Evolutionary conservation across 2,797 vertebrate species (phyloP).

Genomic region (Uromys caudimaculatus): DNA sequence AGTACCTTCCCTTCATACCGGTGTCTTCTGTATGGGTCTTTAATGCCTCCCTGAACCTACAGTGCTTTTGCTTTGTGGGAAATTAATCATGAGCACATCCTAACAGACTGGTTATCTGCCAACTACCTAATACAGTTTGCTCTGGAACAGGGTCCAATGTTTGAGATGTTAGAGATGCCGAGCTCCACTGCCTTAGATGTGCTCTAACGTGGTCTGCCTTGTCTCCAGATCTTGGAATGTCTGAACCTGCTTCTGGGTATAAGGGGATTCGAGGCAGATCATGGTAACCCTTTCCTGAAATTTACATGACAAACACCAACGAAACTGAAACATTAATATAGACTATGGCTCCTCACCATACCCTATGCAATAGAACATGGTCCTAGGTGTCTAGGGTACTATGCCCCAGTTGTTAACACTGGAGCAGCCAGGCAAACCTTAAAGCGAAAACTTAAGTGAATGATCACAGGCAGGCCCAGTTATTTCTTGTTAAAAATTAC

Average conservation of each 20-base stretch:
- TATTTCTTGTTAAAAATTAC: background rate
- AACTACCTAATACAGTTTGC: background rate
- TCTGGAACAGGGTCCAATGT: background rate
- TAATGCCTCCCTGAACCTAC: accelerated
- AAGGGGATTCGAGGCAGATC: background rate
- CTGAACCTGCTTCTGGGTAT: background rate
- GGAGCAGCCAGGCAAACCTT: background rate
- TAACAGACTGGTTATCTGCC: background rate
- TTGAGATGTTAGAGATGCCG: background rate
- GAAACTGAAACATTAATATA: background rate
- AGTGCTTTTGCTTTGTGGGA: background rate
- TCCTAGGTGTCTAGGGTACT: background rate
- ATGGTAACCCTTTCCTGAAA: background rate
- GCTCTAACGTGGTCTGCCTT: background rate
- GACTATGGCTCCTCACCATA: background rate
- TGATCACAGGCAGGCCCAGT: background rate
- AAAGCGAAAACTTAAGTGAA: background rate
- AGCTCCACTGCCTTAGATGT: background rate
- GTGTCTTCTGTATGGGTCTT: background rate
- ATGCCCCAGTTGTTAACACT: background rate
- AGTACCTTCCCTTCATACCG: accelerated
- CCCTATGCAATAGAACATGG: background rate
- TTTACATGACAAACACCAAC: background rate
- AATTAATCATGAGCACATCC: background rate
- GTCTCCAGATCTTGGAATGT: background rate